Evolutionary conservation across 2,797 vertebrate genomes (phyloP).

Genomic region (Melanogrammus aeglefinus): DNA sequence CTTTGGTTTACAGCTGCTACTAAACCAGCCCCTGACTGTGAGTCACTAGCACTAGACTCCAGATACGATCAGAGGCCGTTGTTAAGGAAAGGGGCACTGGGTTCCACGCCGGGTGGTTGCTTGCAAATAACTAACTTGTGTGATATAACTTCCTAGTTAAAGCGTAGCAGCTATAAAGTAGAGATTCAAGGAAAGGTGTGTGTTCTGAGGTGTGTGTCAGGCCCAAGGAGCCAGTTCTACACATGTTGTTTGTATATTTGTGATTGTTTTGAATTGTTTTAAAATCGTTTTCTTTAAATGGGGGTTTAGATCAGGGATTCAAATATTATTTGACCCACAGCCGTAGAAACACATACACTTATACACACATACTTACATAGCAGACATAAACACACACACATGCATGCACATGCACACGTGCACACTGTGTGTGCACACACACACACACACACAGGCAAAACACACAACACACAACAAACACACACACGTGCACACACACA

Average conservation of each 20-base stretch:
- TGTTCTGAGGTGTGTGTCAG: slow-evolving; percentile 15
- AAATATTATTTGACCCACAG: background rate
- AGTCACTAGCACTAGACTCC: slow-evolving; percentile 44
- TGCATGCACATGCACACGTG: no score
- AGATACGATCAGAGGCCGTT: slow-evolving; percentile 55
- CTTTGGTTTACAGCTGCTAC: slow-evolving; percentile 60
- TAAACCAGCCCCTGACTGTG: slow-evolving; percentile 59
- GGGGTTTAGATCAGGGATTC: background rate
- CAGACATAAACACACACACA: no score
- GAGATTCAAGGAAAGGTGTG: slow-evolving; percentile 9
- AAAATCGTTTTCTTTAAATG: background rate
- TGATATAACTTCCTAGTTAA: background rate
- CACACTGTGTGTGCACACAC: no score
- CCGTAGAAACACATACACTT: no score
- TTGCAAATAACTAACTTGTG: slow-evolving; percentile 41
- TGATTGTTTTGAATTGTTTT: background rate
- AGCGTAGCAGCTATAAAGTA: background rate
- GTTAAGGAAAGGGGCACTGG: background rate
- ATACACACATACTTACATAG: no score
- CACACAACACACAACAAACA: background rate
- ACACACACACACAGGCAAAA: no score
- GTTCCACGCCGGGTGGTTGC: slow-evolving; percentile 7
- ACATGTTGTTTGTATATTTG: background rate
- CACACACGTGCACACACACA: background rate
- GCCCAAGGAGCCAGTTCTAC: background rate